Conservation (phyloP, 2,113 vertebrate genomes). For the Boulengeromyrus knoepffleri region DNA sequence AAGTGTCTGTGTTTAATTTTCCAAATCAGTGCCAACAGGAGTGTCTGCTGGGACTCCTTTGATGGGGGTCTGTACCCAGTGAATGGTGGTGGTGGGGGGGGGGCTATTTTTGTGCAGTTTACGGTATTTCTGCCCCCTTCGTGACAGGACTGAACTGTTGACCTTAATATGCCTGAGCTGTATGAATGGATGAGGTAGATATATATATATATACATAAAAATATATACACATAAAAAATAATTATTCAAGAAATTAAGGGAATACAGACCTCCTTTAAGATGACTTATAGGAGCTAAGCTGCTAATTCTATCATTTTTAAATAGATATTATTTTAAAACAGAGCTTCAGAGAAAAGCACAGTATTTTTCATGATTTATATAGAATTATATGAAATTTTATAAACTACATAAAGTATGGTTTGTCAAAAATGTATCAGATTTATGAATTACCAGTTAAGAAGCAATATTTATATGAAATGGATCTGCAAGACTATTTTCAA, state of each 20-base stretch:
- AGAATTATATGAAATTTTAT: slow-evolving; percentile 67
- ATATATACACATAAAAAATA: slow-evolving; percentile 18
- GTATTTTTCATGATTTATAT: slow-evolving; percentile 73
- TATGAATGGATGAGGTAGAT: slow-evolving; percentile 21
- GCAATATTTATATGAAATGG: slow-evolving; percentile 65
- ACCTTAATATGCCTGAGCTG: slow-evolving; percentile 11
- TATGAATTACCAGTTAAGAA: slow-evolving; percentile 57
- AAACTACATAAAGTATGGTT: slow-evolving; percentile 50
- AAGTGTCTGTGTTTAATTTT: slow-evolving; percentile 13
- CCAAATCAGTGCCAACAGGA: not conserved
- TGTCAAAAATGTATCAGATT: slow-evolving; percentile 61
- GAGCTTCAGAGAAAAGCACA: slow-evolving; percentile 57
- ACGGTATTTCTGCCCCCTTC: not conserved
- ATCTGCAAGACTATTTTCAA: slow-evolving; percentile 53
- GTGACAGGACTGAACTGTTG: not conserved
- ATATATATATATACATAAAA: slow-evolving; percentile 11
- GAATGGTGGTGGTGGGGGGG: not conserved
- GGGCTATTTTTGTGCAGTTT: not conserved
- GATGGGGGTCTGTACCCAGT: not conserved
- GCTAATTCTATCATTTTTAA: slow-evolving; percentile 52
- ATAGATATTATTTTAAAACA: slow-evolving; percentile 47
- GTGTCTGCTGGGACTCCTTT: not conserved
- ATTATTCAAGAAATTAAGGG: slow-evolving; percentile 14
- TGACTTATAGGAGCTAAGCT: slow-evolving; percentile 47
- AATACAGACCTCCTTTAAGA: slow-evolving; percentile 34